phyloP scores from a whole-genome alignment of 2,113 vertebrate species.

The Patagioenas fasciata region DNA sequence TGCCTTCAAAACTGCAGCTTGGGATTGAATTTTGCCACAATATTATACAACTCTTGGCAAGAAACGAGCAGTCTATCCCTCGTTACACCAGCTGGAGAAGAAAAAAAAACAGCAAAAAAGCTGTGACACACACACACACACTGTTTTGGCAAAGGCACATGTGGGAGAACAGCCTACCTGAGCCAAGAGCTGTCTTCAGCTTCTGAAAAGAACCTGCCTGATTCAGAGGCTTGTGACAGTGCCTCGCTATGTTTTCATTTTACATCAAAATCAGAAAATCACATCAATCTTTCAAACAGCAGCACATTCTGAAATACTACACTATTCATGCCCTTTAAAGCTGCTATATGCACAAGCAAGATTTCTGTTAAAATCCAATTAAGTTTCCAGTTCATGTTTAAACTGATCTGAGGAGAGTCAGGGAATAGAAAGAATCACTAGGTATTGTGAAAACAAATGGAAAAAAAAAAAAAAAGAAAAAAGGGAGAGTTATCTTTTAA shows the following conservation, averaged over 20 bases:
- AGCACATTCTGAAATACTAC: background rate
- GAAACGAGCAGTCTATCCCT: background rate
- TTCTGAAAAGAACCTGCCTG: slow-evolving; percentile 36
- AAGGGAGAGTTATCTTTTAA: background rate
- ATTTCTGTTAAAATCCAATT: background rate
- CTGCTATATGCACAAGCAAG: background rate
- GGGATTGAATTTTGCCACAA: slow-evolving; percentile 6
- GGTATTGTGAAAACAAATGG: background rate
- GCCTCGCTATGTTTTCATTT: slow-evolving; percentile 28
- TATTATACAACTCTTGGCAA: slow-evolving; percentile 13
- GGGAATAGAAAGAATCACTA: background rate
- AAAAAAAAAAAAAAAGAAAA: background rate
- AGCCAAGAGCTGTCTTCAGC: slow-evolving; percentile 44
- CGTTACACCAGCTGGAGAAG: slow-evolving; percentile 10
- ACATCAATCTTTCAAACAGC: slow-evolving; percentile 17
- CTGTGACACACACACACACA: background rate
- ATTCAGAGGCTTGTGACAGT: slow-evolving; percentile 39
- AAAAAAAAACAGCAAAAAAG: background rate
- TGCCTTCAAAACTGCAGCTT: background rate
- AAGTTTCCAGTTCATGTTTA: background rate
- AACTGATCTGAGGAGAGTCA: background rate
- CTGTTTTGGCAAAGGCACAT: slow-evolving; percentile 2
- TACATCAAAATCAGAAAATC: slow-evolving; percentile 34
- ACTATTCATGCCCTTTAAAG: background rate
- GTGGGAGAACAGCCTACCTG: slow-evolving; percentile 25